Conservation (phyloP, 2,113 vertebrate genomes). For the Antennarius striatus region DNA sequence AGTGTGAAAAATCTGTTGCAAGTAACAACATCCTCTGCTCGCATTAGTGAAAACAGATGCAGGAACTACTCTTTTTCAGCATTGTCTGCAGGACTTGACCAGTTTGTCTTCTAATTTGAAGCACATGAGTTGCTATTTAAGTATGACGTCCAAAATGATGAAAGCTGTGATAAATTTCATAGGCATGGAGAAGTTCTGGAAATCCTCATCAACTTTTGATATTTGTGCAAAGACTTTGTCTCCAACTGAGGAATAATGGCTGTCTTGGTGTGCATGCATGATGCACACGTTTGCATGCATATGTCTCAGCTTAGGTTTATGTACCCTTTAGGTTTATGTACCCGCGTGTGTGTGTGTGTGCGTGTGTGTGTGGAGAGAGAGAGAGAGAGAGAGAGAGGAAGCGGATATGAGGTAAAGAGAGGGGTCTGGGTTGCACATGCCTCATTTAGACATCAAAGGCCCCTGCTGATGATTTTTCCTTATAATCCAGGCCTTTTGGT, state of each 20-base stretch:
- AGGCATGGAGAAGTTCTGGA: slow-evolving; percentile 72
- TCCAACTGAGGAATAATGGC: slow-evolving; percentile 75
- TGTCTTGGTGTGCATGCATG: slow-evolving; percentile 6
- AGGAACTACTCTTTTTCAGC: slow-evolving; percentile 72
- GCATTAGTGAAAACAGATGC: slow-evolving; percentile 85
- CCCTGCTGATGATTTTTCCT: slow-evolving; percentile 83
- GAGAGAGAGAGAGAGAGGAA: slow-evolving; percentile 17
- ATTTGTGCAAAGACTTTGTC: slow-evolving; percentile 76
- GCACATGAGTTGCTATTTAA: slow-evolving; percentile 82
- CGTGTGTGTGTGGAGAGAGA: slow-evolving; percentile 7
- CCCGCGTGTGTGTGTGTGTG: slow-evolving; percentile 6
- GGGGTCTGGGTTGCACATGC: slow-evolving; percentile 86
- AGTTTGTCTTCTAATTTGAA: slow-evolving; percentile 84
- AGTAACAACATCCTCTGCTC: slow-evolving; percentile 86
- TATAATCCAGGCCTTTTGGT: slow-evolving; percentile 83
- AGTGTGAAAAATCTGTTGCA: slow-evolving; percentile 86
- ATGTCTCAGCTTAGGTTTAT: not conserved
- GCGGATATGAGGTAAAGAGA: slow-evolving; percentile 57
- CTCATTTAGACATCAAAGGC: slow-evolving; percentile 91
- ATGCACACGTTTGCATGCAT: not conserved
- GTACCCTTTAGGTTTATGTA: slow-evolving; percentile 6
- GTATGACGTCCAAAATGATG: slow-evolving; percentile 79
- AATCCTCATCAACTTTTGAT: slow-evolving; percentile 76
- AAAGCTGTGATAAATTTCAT: slow-evolving; percentile 80
- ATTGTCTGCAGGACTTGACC: slow-evolving; percentile 84